Conservation (phyloP, 1,140 invertebrate genomes). For the Zaprionus inermis region DNA sequence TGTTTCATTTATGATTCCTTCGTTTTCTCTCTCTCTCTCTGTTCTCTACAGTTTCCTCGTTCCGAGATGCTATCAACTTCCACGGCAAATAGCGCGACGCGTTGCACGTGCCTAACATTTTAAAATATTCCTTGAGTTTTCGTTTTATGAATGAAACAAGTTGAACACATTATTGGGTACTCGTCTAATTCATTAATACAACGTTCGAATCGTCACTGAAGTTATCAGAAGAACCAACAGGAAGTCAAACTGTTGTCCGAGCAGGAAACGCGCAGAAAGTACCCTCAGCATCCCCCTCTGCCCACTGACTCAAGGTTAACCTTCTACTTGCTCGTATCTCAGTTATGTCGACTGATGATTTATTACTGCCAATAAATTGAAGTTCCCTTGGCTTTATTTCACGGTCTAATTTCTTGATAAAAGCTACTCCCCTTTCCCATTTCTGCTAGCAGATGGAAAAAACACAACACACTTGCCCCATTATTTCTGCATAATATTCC, state of each 20-base stretch:
- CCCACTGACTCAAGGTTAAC: slow-evolving; percentile 1
- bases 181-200: slow-evolving; percentile 40
- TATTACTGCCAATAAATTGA: slow-evolving; percentile 72
- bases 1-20: slow-evolving; percentile 58
- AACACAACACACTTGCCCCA: slow-evolving; percentile 15
- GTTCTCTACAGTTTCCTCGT: not conserved
- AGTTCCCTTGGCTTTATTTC: slow-evolving; percentile 62
- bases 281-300: not conserved
- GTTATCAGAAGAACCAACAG: slow-evolving; percentile 25
- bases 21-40: slow-evolving; percentile 15
- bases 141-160: slow-evolving; percentile 67
- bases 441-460: slow-evolving; percentile 66
- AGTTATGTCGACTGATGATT: slow-evolving; percentile 53
- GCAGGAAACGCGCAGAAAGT: not conserved
- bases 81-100: slow-evolving; percentile 42
- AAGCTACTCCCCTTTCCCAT: slow-evolving; percentile 34
- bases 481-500: slow-evolving; percentile 76
- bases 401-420: slow-evolving; percentile 80
- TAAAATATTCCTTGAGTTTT: slow-evolving; percentile 48
- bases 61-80: slow-evolving; percentile 64
- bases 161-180: slow-evolving; percentile 7
- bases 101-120: slow-evolving; percentile 70
- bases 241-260: slow-evolving; percentile 8
- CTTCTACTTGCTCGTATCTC: slow-evolving; percentile 33
- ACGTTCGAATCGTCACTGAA: slow-evolving; percentile 8